A percentile compares a stretch with the other conserved stretches of the same genome.
Conservation (phyloP, 2,888 invertebrate species). For the Spilosoma lubricipeda region DNA sequence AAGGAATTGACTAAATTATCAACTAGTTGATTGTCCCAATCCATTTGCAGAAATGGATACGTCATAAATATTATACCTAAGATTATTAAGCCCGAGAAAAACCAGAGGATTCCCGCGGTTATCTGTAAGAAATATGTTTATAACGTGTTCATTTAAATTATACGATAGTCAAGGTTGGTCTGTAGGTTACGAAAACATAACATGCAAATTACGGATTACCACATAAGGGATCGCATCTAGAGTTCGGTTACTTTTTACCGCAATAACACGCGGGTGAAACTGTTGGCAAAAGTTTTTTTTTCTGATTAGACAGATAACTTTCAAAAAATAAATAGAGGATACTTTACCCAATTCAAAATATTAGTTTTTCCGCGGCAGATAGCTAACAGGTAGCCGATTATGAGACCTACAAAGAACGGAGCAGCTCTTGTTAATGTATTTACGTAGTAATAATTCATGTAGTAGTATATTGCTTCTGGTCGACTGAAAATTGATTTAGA, state of each 20-base stretch:
- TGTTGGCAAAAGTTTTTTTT: too few species aligned
- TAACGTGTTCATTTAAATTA: too few species aligned
- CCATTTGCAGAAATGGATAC: constrained; percentile 60
- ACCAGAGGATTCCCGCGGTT: constrained; percentile 50
- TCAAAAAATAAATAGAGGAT: too few species aligned
- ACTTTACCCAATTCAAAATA: constrained; percentile 56
- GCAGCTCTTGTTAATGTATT: constrained; percentile 66
- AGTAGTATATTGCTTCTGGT: constrained; percentile 35
- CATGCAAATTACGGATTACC: too few species aligned
- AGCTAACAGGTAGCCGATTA: constrained; percentile 69
- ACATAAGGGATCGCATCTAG: too few species aligned
- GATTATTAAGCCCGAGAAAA: constrained; percentile 40
- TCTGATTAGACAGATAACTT: too few species aligned
- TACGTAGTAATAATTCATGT: constrained; percentile 59
- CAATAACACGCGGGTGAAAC: too few species aligned
- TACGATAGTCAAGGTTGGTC: too few species aligned
- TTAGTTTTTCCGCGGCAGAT: constrained; percentile 54
- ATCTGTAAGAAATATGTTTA: constrained; percentile 45
- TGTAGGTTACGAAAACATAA: too few species aligned
- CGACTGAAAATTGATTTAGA: constrained; percentile 39
- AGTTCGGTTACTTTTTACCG: too few species aligned
- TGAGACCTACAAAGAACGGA: constrained; percentile 73
- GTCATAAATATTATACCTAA: constrained; percentile 30
- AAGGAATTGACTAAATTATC: constrained; percentile 72
- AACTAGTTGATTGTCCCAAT: constrained; percentile 66